Base-by-base conservation (phyloP, 2,888 invertebrate genomes). In the Hyalella azteca region DNA sequence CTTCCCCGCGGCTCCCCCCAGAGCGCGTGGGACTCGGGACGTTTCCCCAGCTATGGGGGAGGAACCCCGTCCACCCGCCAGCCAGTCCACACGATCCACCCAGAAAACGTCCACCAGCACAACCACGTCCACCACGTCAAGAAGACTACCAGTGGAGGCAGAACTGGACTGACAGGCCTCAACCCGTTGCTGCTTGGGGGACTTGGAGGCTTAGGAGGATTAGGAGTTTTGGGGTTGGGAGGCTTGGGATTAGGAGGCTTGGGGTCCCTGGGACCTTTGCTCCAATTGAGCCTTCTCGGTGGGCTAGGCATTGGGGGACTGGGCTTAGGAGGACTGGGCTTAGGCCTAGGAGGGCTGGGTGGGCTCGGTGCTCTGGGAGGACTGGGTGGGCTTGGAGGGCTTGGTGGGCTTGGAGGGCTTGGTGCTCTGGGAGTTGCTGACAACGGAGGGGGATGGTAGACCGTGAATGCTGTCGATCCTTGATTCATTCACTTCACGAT, bases 61-160 rank as follows among this genome's bases (percentile, higher is more conserved):
- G 45, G 45, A 1, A 45, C 45, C 13, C 45, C 11, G 45, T 45
- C 45, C 45, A 11, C 45, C 1, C 11, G 45, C 13, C 45, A 19
- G 50, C 50, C 50, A 19, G 22, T 50, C 50, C 19, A 19, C 1
- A 19, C 50, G 1, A 15, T 15, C 1, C 5, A 7, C n/a, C 50
- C 50, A 22, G 50, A 22, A 15, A 50, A 50, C 50, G 15, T 45
- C 45, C 45, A 45, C 45, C 32, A 66, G 39, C 26, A 66, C 66
- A 66, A 39, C 66, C 66, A 66, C 66, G 66, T 66, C 36, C 66
- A 66, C 66, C 29, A 66, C 39, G 19, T 66, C 32, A 66, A 66
- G 26, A 66, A 66, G 39, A 5, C 32, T 7, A 7, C 32, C 19
- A n/a, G n/a, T 48, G 26, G 9, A 7, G 66, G 32, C 39, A 39